Conservation (phyloP, 2,888 invertebrate genomes). For the Eulithis testata region DNA sequence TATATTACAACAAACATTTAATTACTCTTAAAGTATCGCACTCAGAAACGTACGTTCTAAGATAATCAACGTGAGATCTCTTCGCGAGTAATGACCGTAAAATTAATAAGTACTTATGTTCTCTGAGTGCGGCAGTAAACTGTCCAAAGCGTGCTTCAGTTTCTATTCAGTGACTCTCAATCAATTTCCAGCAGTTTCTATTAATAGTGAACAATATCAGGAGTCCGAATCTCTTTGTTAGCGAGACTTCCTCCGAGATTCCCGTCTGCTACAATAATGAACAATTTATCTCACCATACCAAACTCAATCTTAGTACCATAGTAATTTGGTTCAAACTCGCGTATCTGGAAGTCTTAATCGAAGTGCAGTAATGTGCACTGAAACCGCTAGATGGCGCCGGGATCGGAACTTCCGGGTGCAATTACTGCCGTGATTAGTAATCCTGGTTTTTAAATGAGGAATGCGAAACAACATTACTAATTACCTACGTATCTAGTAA, state of each 20-base stretch:
- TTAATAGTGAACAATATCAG: slow-evolving; percentile 37
- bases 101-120: too few relatives aligned
- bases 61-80: too few relatives aligned
- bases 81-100: too few relatives aligned
- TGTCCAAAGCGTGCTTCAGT: slow-evolving; percentile 5
- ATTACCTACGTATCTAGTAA: too few relatives aligned
- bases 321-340: background rate
- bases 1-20: too few relatives aligned
- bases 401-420: slow-evolving; percentile 7
- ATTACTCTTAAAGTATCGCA: too few relatives aligned
- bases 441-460: slow-evolving; percentile 7
- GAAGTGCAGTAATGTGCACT: slow-evolving; percentile 7
- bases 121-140: too few relatives aligned
- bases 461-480: background rate
- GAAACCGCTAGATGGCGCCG: slow-evolving; percentile 19
- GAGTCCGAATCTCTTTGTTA: slow-evolving; percentile 40
- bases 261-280: slow-evolving; percentile 21
- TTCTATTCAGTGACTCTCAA: slow-evolving; percentile 32
- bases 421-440: slow-evolving; percentile 18
- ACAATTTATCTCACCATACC: background rate
- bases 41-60: too few relatives aligned
- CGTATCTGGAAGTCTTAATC: background rate
- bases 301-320: background rate
- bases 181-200: slow-evolving; percentile 36
- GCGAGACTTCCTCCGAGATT: slow-evolving; percentile 29